Evolutionary conservation across 2,113 vertebrate species (phyloP), one percentile per base, ranked within the genome.

Genomic region (Trichechus manatus): DNA sequence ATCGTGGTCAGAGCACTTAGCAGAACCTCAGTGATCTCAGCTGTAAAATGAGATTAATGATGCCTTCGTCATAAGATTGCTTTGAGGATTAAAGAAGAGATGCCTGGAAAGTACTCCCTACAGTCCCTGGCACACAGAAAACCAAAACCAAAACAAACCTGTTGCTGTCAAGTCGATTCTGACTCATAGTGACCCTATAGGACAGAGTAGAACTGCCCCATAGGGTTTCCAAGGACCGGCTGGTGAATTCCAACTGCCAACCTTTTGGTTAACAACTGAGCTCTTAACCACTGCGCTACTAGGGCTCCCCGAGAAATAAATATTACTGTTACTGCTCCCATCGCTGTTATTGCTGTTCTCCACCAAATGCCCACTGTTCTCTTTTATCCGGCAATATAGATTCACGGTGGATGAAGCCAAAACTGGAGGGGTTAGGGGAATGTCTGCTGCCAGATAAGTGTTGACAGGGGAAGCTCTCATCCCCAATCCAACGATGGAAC

Each of bases 91-190:
- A 39, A 31, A 31, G 42, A 3, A 22, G 80, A 0, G 0, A 5
- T 5, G 1, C 42, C 31, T 3, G 5, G 42, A 36, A 0, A 72
- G 59, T 0, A 0, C 3, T 1, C 50, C 29, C 6, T 42, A 4
- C 0, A 0, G 15, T 4, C 0, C 64, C 20, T 1, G 29, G 3
- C n/a, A 0, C 44, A 0, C 1, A 36, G 59, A 27, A 39, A 47
- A 47, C 47, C 47, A 7, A 47, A 47, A 47, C 7, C 47, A 7
- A 47, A 47, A 47, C 53, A 56, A 13, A 56, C 53, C 53, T 11
- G 3, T 11, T 56, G 53, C 53, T 11, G 13, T 56, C 53, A 56
- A 56, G 53, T 56, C 53, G 13, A 56, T 56, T 56, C 53, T 17
- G 15, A 56, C 15, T 56, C 53, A 17, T 56, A 56, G 53, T 17